Conservation (phyloP, 2,888 invertebrate species). For the Calameuta filiformis region DNA sequence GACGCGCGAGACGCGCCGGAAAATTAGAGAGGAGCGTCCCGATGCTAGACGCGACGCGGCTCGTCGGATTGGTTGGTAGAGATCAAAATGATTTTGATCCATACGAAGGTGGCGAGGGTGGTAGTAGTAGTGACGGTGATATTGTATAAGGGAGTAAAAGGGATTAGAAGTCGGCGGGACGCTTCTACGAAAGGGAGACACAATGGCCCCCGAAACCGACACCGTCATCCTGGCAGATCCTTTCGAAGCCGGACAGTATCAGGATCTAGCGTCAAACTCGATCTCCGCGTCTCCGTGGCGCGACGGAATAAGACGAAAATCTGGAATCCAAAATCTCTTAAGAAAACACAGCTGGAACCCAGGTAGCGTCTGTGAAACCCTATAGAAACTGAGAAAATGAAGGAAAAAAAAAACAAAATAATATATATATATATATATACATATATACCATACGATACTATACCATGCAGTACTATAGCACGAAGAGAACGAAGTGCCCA, state of each 20-base stretch:
- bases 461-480: neutral
- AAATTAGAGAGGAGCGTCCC: neutral
- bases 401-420: neutral
- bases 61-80: neutral
- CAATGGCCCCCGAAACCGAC: constrained; percentile 46
- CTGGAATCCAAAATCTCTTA: constrained; percentile 55
- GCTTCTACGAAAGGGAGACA: constrained; percentile 2
- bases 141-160: neutral
- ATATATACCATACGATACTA: neutral
- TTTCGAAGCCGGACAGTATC: constrained; percentile 56
- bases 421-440: neutral
- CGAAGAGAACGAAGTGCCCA: constrained; percentile 25
- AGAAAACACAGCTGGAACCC: constrained; percentile 59
- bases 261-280: constrained; percentile 62
- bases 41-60: neutral
- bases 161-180: constrained; percentile 5
- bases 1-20: constrained; percentile 9
- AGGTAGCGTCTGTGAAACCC: constrained; percentile 32
- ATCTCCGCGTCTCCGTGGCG: constrained; percentile 32
- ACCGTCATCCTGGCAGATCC: constrained; percentile 43
- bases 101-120: neutral
- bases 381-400: neutral
- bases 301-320: constrained; percentile 27
- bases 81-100: neutral
- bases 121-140: neutral